phyloP scores from a whole-genome alignment of 2,888 invertebrate genomes.

The Balanococcus diminutus region DNA sequence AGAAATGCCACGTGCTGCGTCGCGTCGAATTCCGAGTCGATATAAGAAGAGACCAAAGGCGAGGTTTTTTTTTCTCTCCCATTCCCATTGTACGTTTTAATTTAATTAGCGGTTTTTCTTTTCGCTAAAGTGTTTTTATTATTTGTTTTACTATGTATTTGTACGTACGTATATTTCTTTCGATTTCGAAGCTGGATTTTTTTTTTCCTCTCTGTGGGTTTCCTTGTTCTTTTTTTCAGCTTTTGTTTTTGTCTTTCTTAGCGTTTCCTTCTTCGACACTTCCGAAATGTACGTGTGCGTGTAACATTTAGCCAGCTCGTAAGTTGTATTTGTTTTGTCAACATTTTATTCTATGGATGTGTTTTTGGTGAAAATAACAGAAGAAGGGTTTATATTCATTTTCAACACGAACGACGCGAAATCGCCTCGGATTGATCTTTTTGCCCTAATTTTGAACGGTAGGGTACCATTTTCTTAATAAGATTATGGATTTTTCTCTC shows the following conservation, averaged over 20 bases:
- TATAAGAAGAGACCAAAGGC: not conserved
- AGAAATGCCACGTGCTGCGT: not conserved
- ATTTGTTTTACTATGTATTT: not conserved
- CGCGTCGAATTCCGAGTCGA: not conserved
- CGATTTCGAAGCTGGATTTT: not conserved
- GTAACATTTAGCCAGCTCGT: not conserved
- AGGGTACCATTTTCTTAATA: no score
- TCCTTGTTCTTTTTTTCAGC: not conserved
- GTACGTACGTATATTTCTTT: no score
- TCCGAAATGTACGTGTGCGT: not conserved
- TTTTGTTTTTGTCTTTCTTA: not conserved
- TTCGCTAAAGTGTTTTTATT: not conserved
- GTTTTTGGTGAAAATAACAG: no score
- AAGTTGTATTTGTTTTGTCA: not conserved
- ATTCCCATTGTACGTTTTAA: not conserved
- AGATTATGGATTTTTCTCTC: no score
- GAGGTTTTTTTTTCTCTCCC: not conserved
- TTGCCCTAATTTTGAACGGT: no score
- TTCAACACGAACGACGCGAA: not conserved
- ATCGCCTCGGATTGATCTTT: no score
- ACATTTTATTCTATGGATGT: not conserved
- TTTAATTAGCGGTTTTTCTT: not conserved
- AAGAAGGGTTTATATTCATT: not conserved
- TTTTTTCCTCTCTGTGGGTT: not conserved
- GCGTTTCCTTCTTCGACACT: not conserved